Conservation (phyloP, 2,113 vertebrate genomes). For the Delphinus delphis region DNA sequence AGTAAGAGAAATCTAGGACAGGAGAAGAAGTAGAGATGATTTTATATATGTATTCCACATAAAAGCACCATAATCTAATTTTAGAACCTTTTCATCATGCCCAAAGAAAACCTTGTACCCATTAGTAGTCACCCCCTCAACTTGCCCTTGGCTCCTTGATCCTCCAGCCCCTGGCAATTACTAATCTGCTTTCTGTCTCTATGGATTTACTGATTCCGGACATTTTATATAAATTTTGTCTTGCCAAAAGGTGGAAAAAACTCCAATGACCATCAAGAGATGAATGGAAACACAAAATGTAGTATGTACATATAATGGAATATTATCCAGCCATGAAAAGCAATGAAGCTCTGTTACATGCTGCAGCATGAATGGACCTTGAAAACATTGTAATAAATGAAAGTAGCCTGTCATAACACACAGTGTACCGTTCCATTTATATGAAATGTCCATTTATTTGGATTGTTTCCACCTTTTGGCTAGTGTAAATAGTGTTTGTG, state of each 20-base stretch:
- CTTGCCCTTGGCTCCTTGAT: not conserved
- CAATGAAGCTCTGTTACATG: not conserved
- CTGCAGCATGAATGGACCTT: not conserved
- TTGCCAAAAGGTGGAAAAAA: not conserved
- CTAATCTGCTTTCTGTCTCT: not conserved
- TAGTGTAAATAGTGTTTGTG: not conserved
- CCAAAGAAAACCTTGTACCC: not conserved
- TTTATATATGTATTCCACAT: not conserved
- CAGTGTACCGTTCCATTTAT: not conserved
- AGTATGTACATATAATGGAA: not conserved
- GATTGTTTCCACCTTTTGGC: not conserved
- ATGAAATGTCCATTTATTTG: not conserved
- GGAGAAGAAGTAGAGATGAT: not conserved
- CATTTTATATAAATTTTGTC: not conserved
- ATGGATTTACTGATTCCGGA: not conserved
- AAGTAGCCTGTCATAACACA: not conserved
- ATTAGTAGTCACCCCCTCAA: not conserved
- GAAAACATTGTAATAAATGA: not conserved
- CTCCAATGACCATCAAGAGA: not conserved
- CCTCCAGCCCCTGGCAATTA: not conserved
- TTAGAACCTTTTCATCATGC: not conserved
- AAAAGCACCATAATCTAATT: not conserved
- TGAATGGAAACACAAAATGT: not conserved
- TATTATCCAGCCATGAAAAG: not conserved
- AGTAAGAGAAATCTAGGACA: conserved; percentile 2